phyloP scores from a whole-genome alignment of 2,888 invertebrate genomes.

The Lithophane leautieri region DNA sequence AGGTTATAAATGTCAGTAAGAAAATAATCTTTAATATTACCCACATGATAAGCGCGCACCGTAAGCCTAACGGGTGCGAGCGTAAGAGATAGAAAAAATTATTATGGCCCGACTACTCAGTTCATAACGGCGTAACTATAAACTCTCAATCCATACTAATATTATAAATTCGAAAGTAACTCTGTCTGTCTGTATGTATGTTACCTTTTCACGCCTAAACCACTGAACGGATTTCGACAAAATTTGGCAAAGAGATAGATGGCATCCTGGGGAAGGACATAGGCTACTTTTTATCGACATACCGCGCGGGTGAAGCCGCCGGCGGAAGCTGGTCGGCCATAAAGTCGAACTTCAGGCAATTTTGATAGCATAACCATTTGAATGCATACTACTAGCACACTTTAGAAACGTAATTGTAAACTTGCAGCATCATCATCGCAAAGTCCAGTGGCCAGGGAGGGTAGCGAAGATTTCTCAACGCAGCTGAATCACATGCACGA shows the following conservation, averaged over 20 bases:
- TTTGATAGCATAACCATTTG: neutral
- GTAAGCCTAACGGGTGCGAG: neutral
- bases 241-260: no score
- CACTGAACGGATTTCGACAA: no score
- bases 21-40: neutral
- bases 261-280: no score
- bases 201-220: no score
- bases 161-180: no score
- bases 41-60: neutral
- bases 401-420: neutral
- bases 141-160: no score
- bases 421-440: conserved; percentile 82
- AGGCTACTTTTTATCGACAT: no score
- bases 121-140: neutral
- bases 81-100: neutral
- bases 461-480: conserved; percentile 76
- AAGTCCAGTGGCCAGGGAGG: conserved; percentile 74
- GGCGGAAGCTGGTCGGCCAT: neutral
- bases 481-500: conserved; percentile 96
- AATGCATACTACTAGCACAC: neutral
- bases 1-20: neutral
- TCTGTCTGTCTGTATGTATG: no score
- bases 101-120: neutral
- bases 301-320: no score
- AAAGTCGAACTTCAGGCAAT: neutral